Percentiles rank a stretch among this genome's conserved stretches.
Evolutionary conservation across 2,797 vertebrate species (phyloP).

Genomic region (Melanotaenia pygmaea): DNA sequence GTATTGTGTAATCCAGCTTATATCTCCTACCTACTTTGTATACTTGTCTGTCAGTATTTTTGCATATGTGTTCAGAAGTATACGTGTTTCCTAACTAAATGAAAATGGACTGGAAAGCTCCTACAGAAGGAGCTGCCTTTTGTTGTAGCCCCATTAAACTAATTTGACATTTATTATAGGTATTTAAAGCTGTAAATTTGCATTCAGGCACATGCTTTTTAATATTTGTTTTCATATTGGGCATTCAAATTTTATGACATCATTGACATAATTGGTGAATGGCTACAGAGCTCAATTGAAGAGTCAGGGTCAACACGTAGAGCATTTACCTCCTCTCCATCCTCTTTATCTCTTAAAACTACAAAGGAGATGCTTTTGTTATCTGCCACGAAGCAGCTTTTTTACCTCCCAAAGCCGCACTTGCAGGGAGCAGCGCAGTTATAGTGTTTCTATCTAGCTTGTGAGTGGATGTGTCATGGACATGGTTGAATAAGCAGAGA

Average conservation of each 20-base stretch:
- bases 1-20: neutral
- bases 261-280: constrained; percentile 31
- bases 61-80: constrained; percentile 31
- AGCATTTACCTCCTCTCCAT: constrained; percentile 52
- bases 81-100: neutral
- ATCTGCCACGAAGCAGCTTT: constrained; percentile 50
- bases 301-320: constrained; percentile 32
- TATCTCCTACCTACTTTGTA: neutral
- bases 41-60: neutral
- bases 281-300: constrained; percentile 46
- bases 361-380: constrained; percentile 63
- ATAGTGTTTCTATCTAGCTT: constrained; percentile 34
- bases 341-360: constrained; percentile 32
- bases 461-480: constrained; percentile 43
- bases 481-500: constrained; percentile 65
- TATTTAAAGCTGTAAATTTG: neutral
- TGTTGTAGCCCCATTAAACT: constrained; percentile 5
- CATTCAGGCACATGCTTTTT: neutral
- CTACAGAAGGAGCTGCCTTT: neutral
- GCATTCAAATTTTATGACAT: constrained; percentile 6
- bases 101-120: neutral
- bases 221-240: neutral
- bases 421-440: constrained; percentile 35
- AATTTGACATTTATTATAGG: neutral
- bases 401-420: constrained; percentile 73